Percentiles rank a stretch among this genome's conserved stretches.
Conservation (phyloP, 2,888 invertebrate genomes). For the Brassicogethes aeneus region DNA sequence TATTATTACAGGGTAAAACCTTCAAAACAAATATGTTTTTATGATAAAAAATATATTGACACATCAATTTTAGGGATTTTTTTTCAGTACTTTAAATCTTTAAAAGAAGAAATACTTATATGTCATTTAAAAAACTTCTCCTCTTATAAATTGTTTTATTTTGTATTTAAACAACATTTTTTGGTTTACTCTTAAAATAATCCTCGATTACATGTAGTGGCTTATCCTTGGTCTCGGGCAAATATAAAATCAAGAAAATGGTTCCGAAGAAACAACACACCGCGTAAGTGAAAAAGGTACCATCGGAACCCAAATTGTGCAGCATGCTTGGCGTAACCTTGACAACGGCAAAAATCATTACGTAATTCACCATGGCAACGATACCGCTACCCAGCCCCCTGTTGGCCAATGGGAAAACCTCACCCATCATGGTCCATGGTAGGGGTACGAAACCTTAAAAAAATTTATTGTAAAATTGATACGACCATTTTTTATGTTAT, state of each 20-base stretch:
- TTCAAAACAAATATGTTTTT: too few species aligned
- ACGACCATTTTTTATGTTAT: too few species aligned
- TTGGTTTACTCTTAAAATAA: constrained; percentile 35
- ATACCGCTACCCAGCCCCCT: constrained; percentile 59
- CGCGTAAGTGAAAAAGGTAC: constrained; percentile 58
- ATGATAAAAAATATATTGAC: too few species aligned
- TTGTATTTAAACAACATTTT: too few species aligned
- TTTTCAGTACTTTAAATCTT: too few species aligned
- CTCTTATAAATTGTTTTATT: too few species aligned
- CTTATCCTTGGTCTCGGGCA: constrained; percentile 64
- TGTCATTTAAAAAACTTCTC: too few species aligned
- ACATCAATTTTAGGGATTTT: too few species aligned
- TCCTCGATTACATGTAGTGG: constrained; percentile 61
- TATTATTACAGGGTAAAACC: too few species aligned
- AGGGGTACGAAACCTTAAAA: constrained; percentile 33
- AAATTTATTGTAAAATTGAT: too few species aligned
- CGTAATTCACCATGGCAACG: constrained; percentile 54
- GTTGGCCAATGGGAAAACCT: constrained; percentile 49
- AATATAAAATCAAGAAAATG: constrained; percentile 46
- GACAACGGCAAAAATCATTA: constrained; percentile 56
- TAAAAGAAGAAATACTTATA: too few species aligned
- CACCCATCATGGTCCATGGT: constrained; percentile 69
- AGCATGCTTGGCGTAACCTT: constrained; percentile 58
- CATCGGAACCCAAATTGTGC: constrained; percentile 45
- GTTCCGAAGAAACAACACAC: constrained; percentile 50